Evolutionary conservation across 30 jellyfish, hydroid and myxozoan genomes (phyloP), one percentile per base, ranked within the genome.

Genomic region (Hydractinia symbiolongicarpus): DNA sequence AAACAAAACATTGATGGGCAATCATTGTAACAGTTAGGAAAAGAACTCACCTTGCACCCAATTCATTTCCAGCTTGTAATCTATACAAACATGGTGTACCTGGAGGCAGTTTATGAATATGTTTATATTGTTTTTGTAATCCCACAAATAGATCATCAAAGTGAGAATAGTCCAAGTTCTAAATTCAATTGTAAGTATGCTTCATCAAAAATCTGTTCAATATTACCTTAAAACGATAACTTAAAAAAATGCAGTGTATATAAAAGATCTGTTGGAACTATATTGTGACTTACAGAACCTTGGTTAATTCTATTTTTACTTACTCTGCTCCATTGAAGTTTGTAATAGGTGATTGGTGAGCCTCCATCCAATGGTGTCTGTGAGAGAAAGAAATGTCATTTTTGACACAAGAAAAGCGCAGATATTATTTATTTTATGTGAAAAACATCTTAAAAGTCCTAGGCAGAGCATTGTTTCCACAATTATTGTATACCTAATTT

Each of bases 301-400:
- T 30, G 44, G 44, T 30, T 30, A 30, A 30, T 30, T 30, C 2
- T 30, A 30, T 30, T 30, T 30, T 30, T 30, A 30, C 92, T 72
- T 60, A 91, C 98, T 61, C 84, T 73, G 53, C 80, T 86, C 98
- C 98, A 91, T 73, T 91, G 96, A 13, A 91, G 88, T 51, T 86
- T 82, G 74, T 91, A 91, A 40, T 88, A 86, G 6, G 95, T 83
- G 7, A 91, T 82, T 52, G 83, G 91, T 9, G 95, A 79, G 51
- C 98, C 98, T 61, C 98, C 98, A 83, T 91, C 98, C 55, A 82
- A 54, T 11, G 98, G 98, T 11, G 95, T 95, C 98, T 91, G 66
- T 16, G 55, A 17, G 20, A 61, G 62, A 68, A 52, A 77, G 19
- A 30, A 62, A 74, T 54, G 84, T 15, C 14, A n/a, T n/a, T n/a